Base-by-base conservation (phyloP, 1,140 invertebrate species). In the Mamestra configurata region DNA sequence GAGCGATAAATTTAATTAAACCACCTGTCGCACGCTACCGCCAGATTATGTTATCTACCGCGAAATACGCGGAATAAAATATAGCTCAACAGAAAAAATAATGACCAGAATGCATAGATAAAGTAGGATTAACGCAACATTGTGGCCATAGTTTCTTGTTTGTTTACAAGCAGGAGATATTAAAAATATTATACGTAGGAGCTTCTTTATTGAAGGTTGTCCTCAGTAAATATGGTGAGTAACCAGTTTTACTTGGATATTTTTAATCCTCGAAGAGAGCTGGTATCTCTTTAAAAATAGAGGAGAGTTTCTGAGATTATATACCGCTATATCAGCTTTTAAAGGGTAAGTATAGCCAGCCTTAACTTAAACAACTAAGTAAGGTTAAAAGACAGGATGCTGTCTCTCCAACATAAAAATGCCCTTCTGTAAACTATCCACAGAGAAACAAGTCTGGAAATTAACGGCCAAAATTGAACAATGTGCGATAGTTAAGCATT, bases 1-100 rank as follows among this genome's bases (percentile, higher is more conserved):
- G 79, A 7, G 8, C 57, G 70, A 87, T 90, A 90, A 90, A 90
- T 90, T 90, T 89, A 91, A 91, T 91, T 91, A 91, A 87, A 86
- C 85, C 84, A 86, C 86, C 80, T 84, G 87, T 84, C 80, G 59
- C 78, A 59, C 27, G 79, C 75, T 64, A 55, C 70, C 61, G 71
- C 75, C 40, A 68, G 84, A 86, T 86, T 88, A 85, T 84, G 80
- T 86, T 88, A 87, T 90, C 88, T 88, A 79, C 81, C 78, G 83
- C 77, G 59, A 86, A 88, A 86, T 87, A 87, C 80, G 79, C 79
- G n/a, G n/a, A n/a, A n/a, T n/a, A n/a, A n/a, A n/a, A 61, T 24
- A 64, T n/a, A 76, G 37, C 35, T 31, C n/a, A n/a, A 31, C 35
- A 46, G 57, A 76, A 76, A 76, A 76, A 76, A 76, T 76, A 76